phyloP scores from a whole-genome alignment of 2,888 invertebrate genomes.

The Peribatodes rhomboidaria region DNA sequence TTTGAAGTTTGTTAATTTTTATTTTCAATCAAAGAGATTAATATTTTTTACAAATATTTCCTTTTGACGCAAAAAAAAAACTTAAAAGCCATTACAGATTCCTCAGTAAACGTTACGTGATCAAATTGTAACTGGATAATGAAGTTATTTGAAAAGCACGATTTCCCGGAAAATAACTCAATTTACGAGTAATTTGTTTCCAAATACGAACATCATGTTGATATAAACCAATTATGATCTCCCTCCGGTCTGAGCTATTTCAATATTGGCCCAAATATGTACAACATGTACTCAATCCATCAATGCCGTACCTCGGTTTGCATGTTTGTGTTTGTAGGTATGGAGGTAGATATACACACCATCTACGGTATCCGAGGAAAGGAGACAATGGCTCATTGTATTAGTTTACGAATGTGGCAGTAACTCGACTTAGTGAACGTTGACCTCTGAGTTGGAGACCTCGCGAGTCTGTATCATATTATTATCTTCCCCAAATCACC shows the following conservation, averaged over 20 bases:
- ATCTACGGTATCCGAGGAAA: background rate
- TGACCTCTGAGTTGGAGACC: too few species aligned
- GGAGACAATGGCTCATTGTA: background rate
- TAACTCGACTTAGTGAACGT: too few species aligned
- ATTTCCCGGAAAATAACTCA: background rate
- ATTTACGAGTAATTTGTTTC: background rate
- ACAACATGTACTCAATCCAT: constrained; percentile 11
- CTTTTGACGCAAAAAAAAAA: background rate
- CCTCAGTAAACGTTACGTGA: background rate
- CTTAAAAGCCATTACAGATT: background rate
- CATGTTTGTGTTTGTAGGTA: background rate
- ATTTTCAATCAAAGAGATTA: background rate
- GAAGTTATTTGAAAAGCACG: background rate
- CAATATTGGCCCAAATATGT: constrained; percentile 9
- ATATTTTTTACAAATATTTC: background rate
- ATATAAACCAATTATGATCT: background rate
- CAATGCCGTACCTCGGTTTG: background rate
- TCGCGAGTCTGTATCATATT: too few species aligned
- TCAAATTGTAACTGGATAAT: background rate
- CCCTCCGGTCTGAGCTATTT: background rate
- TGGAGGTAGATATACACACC: background rate
- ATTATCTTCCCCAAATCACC: too few species aligned
- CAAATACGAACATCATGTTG: background rate
- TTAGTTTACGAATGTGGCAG: background rate
- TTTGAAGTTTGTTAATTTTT: too few species aligned